Conservation (phyloP, 2,797 vertebrate genomes). For the Apodemus agrarius region DNA sequence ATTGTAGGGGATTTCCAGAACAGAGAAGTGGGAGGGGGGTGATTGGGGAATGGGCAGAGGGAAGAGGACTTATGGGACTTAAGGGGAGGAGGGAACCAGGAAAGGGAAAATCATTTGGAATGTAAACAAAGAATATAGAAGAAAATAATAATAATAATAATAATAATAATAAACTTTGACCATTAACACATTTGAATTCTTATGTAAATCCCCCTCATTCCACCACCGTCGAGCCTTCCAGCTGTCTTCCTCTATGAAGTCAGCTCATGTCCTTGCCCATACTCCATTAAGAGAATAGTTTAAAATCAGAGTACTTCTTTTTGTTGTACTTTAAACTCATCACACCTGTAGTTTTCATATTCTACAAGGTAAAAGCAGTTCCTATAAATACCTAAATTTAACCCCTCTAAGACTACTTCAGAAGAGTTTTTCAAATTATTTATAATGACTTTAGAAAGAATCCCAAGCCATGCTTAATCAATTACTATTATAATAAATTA, state of each 20-base stretch:
- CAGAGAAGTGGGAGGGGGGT: too few species aligned
- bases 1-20: too few species aligned
- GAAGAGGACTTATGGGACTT: too few species aligned
- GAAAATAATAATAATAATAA: too few species aligned
- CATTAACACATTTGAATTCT: background rate
- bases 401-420: background rate
- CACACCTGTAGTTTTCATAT: background rate
- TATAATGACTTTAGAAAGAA: background rate
- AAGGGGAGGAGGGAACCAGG: too few species aligned
- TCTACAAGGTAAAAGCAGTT: background rate
- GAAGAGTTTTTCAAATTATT: conserved; percentile 47
- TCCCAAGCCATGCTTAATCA: conserved; percentile 15
- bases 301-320: background rate
- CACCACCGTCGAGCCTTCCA: background rate
- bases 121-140: too few species aligned
- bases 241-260: background rate
- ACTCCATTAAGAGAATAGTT: background rate
- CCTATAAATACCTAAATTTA: background rate
- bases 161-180: background rate
- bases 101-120: too few species aligned
- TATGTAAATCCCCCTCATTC: background rate
- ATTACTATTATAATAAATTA: conserved; percentile 19
- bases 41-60: too few species aligned
- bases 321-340: conserved; percentile 4
- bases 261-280: background rate